phyloP scores from a whole-genome alignment of 2,888 invertebrate genomes.

The Pollenia angustigena region DNA sequence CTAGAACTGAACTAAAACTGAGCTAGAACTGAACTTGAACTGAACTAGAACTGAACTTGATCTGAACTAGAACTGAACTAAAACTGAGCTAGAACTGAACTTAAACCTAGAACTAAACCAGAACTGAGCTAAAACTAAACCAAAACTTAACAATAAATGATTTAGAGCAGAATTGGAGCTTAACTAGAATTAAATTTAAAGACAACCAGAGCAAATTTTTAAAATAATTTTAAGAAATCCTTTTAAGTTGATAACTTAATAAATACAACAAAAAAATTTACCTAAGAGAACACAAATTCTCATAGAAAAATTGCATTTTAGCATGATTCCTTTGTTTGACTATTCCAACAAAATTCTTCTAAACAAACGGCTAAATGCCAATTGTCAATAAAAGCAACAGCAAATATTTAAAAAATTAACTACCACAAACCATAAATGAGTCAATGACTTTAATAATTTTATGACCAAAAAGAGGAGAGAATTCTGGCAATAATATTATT shows the following conservation, averaged over 20 bases:
- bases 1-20: conserved; percentile 12
- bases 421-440: conserved; percentile 59
- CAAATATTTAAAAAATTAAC: conserved; percentile 23
- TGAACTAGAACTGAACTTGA: not conserved
- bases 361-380: not conserved
- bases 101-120: not conserved
- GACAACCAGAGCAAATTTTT: not conserved
- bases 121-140: not conserved
- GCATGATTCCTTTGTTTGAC: conserved; percentile 1
- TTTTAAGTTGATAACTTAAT: not conserved
- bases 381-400: conserved; percentile 15
- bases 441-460: conserved; percentile 66
- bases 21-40: conserved; percentile 22
- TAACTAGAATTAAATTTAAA: not conserved
- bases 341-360: not conserved
- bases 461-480: conserved; percentile 44
- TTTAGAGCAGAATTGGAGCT: not conserved
- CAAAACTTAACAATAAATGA: not conserved
- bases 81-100: not conserved
- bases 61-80: conserved; percentile 5
- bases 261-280: not conserved
- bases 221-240: too few relatives aligned
- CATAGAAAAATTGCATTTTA: not conserved
- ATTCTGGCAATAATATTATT: not conserved
- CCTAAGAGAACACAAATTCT: not conserved